Evolutionary conservation across 1,140 invertebrate genomes (phyloP), one percentile per base, ranked within the genome.

Genomic region (Cydia amplana): DNA sequence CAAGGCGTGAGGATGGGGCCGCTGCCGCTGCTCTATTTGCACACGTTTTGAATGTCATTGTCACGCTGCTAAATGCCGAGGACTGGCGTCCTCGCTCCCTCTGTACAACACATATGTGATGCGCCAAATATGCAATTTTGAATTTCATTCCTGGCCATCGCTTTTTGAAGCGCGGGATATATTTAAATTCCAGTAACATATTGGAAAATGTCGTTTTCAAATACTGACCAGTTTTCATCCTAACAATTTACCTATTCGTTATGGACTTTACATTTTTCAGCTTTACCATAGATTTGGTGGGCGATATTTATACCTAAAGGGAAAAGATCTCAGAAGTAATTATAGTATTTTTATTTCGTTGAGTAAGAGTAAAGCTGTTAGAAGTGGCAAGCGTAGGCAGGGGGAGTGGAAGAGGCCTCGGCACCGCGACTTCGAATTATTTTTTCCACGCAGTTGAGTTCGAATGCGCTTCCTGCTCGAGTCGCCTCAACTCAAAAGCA

Each of bases 381-480:
- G 82, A 78, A 75, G 25, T 60, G 55, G 28, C 43, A 79, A 28
- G 75, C 79, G 79, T 76, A 79, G 72, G 76, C 80, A 78, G 74
- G 74, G 79, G 78, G 75, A 73, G 80, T 83, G 83, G 79, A 70
- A 70, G 79, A 82, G 81, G 84, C 78, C 84, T 82, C 80, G 83
- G 78, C 79, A 79, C 82, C 80, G 84, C 85, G 80, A 87, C 86
- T 86, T 87, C 85, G 86, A 86, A 91, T 90, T 88, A 89, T 88
- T 91, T 86, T 90, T 92, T 92, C 89, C 90, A 89, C 81, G 83
- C 88, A 91, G 88, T 90, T 92, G 88, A 91, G 81, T 88, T 82
- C 85, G 86, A 92, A 92, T 92, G 84, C 87, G 84, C 80, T 87
- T 86, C 85, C 87, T 83, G 85, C 88, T 90, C 81, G 84, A 90